Percentiles rank a stretch among this genome's conserved stretches.
phyloP scores from a whole-genome alignment of 1,140 invertebrate species.

The Aleiodes sp. region DNA sequence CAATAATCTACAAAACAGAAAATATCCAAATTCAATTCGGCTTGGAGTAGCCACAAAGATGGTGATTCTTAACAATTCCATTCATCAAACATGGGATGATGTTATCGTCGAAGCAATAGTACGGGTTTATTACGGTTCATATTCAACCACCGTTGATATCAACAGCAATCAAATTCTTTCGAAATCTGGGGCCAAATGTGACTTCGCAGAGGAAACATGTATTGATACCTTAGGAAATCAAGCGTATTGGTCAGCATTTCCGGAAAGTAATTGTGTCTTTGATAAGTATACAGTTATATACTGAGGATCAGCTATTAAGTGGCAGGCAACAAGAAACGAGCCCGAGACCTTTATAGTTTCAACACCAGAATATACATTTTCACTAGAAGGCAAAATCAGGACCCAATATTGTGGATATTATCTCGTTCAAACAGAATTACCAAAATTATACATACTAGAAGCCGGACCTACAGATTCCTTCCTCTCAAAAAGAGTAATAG shows the following conservation, averaged over 20 bases:
- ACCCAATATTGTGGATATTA: constrained; percentile 21
- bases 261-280: constrained; percentile 29
- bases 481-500: not conserved
- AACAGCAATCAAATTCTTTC: constrained; percentile 1
- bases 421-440: constrained; percentile 12
- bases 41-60: not conserved
- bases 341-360: constrained; percentile 23
- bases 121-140: not conserved
- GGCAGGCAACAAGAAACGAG: not conserved
- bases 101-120: constrained; percentile 12
- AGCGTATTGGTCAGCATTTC: constrained; percentile 28
- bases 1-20: too few species aligned
- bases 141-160: not conserved
- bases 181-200: constrained; percentile 17
- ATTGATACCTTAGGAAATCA: constrained; percentile 26
- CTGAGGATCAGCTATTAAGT: constrained; percentile 29
- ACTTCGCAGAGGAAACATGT: constrained; percentile 27
- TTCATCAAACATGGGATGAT: not conserved
- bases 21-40: not conserved
- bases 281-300: constrained; percentile 31
- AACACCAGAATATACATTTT: constrained; percentile 31
- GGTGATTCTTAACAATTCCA: constrained; percentile 15
- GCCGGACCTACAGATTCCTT: not conserved
- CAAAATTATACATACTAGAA: constrained; percentile 39
- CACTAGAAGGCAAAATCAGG: not conserved